phyloP scores from a whole-genome alignment of 2,888 invertebrate genomes.

The Clanis bilineata region DNA sequence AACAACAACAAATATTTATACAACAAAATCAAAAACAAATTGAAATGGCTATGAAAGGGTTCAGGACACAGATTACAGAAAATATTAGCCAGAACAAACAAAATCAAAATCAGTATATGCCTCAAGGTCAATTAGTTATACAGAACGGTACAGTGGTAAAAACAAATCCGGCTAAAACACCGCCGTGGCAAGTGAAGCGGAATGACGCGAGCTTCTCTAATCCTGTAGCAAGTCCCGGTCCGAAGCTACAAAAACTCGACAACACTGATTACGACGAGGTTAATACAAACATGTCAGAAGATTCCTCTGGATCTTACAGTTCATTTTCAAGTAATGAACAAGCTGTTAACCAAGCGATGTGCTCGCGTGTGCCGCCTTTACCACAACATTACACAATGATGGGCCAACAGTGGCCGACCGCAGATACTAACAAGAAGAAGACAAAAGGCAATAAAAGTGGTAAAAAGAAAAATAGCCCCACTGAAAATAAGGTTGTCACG shows the following conservation, averaged over 20 bases:
- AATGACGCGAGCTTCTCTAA: slow-evolving; percentile 52
- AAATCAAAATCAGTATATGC: slow-evolving; percentile 57
- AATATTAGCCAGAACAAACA: slow-evolving; percentile 57
- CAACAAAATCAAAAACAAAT: slow-evolving; percentile 80
- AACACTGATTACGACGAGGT: slow-evolving; percentile 63
- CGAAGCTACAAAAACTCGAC: slow-evolving; percentile 63
- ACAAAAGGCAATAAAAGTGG: slow-evolving; percentile 79
- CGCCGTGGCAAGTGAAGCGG: slow-evolving; percentile 83
- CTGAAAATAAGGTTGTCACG: slow-evolving; percentile 56
- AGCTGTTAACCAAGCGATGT: slow-evolving; percentile 75
- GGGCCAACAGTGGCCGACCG: slow-evolving; percentile 69
- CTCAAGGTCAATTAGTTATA: slow-evolving; percentile 70
- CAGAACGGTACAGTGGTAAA: slow-evolving; percentile 77
- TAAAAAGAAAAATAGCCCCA: slow-evolving; percentile 72
- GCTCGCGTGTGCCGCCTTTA: slow-evolving; percentile 87
- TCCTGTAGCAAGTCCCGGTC: slow-evolving; percentile 58
- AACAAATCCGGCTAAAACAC: slow-evolving; percentile 78
- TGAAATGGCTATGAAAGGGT: slow-evolving; percentile 79
- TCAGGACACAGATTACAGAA: slow-evolving; percentile 62
- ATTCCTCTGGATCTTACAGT: slow-evolving; percentile 56
- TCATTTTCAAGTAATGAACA: slow-evolving; percentile 62
- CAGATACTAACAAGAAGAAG: slow-evolving; percentile 75
- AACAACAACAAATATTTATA: slow-evolving; percentile 82
- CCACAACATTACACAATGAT: slow-evolving; percentile 84
- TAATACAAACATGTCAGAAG: slow-evolving; percentile 61